Base-by-base conservation (phyloP, 2,797 vertebrate genomes). In the Stomatorhinus walkeri region DNA sequence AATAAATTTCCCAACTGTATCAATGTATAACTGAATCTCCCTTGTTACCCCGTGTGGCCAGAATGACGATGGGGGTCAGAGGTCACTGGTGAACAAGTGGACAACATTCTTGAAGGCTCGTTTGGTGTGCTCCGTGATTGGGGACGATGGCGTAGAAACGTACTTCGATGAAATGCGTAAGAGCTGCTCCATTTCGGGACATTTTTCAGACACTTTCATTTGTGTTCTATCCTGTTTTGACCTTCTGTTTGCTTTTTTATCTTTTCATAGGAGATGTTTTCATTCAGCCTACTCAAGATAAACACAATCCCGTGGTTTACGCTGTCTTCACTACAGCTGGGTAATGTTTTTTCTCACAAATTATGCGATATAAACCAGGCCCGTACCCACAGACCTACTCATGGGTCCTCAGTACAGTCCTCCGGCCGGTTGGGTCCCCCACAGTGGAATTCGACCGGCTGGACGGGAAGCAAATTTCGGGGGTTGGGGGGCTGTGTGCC, bases 21-120 rank as follows among this genome's bases (percentile, higher is more conserved):
- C 6, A n/a, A 24, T 54, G 52, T 87, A 40, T 12, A 9, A 32
- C 14, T 61, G 28, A 61, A 28, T 36, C 5, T 10, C 52, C 32
- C 56, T 22, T 24, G 16, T 87, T 56, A 40, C 12, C 28, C 49
- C 16, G 12, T 40, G 6, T 40, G 12, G 24, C 19, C 91, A 97
- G 97, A 95, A 96, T 56, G 97, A 97, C 87, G 95, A 94, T 88
- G 97, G 97, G 3, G 96, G 97, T 0, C 95, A 95, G 89, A 95
- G 96, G 76, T 97, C 96, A 0, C 91, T 97, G 72, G 95, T 95
- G 51, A 96, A 96, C 93, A 97, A 97, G 92, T 97, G 97, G 97
- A 97, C 96, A 19, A 97, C 96, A 0, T 97, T 97, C 92, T 93
- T 97, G 93, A 97, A 97, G 88, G 95, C 96, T 90, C 96, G 93